Percentiles rank a stretch among this genome's conserved stretches.
These are phyloP conservation scores for Alca torda DNA, from an alignment of 2,797 vertebrate genomes.

Conservation along the genomic window DNA sequence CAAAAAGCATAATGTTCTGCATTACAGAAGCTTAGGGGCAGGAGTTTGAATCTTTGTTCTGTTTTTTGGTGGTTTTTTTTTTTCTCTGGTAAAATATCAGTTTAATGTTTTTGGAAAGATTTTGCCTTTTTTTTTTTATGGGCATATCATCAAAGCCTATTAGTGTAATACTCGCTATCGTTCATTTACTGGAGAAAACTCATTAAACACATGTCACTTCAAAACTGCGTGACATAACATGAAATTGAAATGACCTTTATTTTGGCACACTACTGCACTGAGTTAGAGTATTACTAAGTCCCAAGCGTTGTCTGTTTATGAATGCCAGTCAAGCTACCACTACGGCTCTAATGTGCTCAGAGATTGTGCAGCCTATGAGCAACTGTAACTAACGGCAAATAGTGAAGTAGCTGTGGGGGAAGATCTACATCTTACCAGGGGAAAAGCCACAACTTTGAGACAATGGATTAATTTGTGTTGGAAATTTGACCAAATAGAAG, in stretches of 20 bases:
- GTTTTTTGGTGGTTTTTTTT: neutral
- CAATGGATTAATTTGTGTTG: neutral
- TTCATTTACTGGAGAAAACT: conserved; percentile 60
- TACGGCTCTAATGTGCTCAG: neutral
- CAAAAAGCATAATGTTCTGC: neutral
- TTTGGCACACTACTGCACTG: conserved; percentile 27
- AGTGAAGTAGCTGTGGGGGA: neutral
- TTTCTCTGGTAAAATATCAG: neutral
- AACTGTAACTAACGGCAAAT: neutral
- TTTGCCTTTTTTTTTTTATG: neutral
- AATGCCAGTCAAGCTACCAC: conserved; percentile 1
- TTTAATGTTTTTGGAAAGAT: conserved; percentile 1
- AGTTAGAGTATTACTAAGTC: neutral
- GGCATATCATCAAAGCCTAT: conserved; percentile 40
- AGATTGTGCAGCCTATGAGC: neutral
- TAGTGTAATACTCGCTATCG: conserved; percentile 41
- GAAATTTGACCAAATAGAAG: neutral
- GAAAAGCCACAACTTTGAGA: neutral
- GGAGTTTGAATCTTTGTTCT: neutral
- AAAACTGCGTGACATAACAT: conserved; percentile 50
- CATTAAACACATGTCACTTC: conserved; percentile 64
- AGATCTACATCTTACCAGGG: neutral
- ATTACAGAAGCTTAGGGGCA: neutral
- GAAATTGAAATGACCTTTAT: conserved; percentile 69
- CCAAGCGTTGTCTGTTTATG: neutral